phyloP scores from a whole-genome alignment of 2,888 invertebrate species.

The Luperina testacea region DNA sequence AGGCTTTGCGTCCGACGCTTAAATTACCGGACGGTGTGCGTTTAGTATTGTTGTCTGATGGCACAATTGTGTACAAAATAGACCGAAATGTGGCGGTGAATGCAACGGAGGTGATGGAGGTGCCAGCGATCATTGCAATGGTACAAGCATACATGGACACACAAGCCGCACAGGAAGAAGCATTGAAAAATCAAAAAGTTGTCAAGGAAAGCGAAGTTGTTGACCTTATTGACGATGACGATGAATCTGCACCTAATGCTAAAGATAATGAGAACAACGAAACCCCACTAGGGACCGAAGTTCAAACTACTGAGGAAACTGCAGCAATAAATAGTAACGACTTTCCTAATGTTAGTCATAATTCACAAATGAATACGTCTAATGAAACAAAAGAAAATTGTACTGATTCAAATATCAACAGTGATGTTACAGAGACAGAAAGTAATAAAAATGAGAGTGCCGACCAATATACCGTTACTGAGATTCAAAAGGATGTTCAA shows the following conservation, averaged over 20 bases:
- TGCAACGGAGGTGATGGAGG: conserved; percentile 56
- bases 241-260: conserved; percentile 8
- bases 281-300: neutral
- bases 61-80: conserved; percentile 68
- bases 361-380: neutral
- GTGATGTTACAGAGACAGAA: neutral
- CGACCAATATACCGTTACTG: neutral
- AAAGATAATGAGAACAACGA: conserved; percentile 7
- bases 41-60: conserved; percentile 69
- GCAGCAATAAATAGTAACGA: neutral
- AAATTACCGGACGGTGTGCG: conserved; percentile 72
- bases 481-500: conserved; percentile 2
- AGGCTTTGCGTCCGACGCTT: conserved; percentile 23
- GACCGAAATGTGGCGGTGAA: conserved; percentile 66
- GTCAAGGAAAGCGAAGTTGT: conserved; percentile 45
- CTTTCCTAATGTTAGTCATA: neutral
- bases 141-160: conserved; percentile 71
- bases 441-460: neutral
- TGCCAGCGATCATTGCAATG: conserved; percentile 71
- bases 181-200: conserved; percentile 5
- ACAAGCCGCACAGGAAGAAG: neutral
- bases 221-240: conserved; percentile 58
- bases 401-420: neutral
- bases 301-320: neutral
- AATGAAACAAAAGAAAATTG: conserved; percentile 4